Percentiles rank a stretch among this genome's conserved stretches.
Conservation (phyloP, 2,888 invertebrate species). For the Metellina segmentata region DNA sequence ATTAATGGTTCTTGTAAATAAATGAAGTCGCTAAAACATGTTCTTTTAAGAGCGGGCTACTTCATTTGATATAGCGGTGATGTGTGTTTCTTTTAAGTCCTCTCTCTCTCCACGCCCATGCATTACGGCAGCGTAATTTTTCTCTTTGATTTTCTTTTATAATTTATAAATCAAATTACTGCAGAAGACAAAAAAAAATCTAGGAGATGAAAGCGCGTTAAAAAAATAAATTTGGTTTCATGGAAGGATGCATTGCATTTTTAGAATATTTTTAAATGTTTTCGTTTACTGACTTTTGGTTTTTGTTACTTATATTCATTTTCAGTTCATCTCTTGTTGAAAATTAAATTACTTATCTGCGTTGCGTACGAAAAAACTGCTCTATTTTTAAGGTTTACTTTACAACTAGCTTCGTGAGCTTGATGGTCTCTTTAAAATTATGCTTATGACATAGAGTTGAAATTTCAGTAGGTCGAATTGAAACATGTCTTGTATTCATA, state of each 20-base stretch:
- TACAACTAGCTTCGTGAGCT: too few species aligned
- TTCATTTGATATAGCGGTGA: constrained; percentile 67
- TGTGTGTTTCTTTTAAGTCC: constrained; percentile 41
- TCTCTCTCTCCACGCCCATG: not conserved
- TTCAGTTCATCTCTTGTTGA: not conserved
- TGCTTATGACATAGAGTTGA: too few species aligned
- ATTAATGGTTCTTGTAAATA: constrained; percentile 72
- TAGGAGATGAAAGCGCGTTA: not conserved
- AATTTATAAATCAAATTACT: constrained; percentile 71
- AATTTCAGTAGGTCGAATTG: too few species aligned
- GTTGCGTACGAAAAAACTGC: not conserved
- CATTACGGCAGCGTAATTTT: constrained; percentile 47
- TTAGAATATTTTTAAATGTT: constrained; percentile 33
- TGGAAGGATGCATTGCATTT: constrained; percentile 13
- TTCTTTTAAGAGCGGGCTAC: constrained; percentile 44
- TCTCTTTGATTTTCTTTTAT: constrained; percentile 47
- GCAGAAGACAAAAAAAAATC: constrained; percentile 34
- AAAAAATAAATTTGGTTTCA: not conserved
- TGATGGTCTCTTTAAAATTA: too few species aligned
- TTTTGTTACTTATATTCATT: not conserved
- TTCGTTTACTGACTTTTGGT: not conserved
- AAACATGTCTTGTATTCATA: too few species aligned
- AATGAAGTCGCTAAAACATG: constrained; percentile 64
- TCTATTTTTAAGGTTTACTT: too few species aligned
- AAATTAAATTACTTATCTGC: not conserved